Evolutionary conservation across 1,140 invertebrate genomes (phyloP), one percentile per base, ranked within the genome.

Genomic region (Acromyrmex echinatior): DNA sequence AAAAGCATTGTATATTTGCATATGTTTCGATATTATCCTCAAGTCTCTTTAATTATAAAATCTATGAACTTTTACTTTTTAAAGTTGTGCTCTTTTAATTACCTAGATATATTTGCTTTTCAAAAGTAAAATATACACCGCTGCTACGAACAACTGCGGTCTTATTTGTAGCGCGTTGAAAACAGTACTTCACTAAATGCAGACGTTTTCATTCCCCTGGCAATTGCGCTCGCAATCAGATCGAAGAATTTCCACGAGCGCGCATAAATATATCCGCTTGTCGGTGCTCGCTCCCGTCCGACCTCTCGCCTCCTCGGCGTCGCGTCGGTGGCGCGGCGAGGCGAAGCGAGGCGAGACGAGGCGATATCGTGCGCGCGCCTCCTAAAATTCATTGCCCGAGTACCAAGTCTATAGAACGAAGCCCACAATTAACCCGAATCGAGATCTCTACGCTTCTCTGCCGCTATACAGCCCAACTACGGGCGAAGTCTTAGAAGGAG

Each of bases 371-470:
- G 49, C 53, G 53, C 60, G 25, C 77, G 28, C 25, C 56, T 84
- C 39, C 80, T 90, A 90, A 91, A 91, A 82, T 91, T 88, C 81
- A 86, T 88, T 63, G 60, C 63, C 12, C 56, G 45, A 60, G 65
- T 56, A 62, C 39, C 78, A 70, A 53, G 82, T 77, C 60, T 39
- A 78, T 73, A 58, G 65, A 39, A 71, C 62, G 49, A 71, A 82
- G 87, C 63, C 77, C 82, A 86, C 89, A 88, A 91, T 90, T 88
- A 91, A 91, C 87, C 80, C 81, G 77, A 86, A 53, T 74, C 87
- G 87, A 86, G 89, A 90, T 90, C 89, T 86, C 80, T 71, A 51
- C 58, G 58, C 60, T 85, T 74, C 25, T 6, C 65, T 14, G 10
- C 25, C 88, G 70, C 39, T 60, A 58, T 86, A 87, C 78, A 73